Conservation (phyloP, 2,113 vertebrate genomes). For the Phainopepla nitens region DNA sequence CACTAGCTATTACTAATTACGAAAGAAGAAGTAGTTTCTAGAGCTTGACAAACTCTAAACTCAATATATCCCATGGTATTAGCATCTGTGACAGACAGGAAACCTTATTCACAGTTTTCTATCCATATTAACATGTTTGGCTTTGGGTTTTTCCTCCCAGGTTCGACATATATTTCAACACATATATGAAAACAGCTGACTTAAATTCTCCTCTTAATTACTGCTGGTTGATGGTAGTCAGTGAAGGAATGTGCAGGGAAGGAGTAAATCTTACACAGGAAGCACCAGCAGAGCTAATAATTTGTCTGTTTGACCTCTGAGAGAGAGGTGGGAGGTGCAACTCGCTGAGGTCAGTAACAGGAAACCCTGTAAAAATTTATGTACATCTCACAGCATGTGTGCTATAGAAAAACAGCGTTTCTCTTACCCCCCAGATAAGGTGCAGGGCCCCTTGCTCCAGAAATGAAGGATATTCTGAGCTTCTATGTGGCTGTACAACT, state of each 20-base stretch:
- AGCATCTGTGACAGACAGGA: neutral
- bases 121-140: neutral
- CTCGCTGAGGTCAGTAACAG: neutral
- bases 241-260: neutral
- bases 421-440: neutral
- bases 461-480: neutral
- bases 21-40: neutral
- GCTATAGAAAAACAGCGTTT: neutral
- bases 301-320: neutral
- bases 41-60: neutral
- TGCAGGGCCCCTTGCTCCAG: neutral
- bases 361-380: neutral
- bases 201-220: neutral
- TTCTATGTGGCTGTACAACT: neutral
- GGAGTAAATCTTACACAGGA: neutral
- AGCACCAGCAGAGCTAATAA: neutral
- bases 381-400: neutral
- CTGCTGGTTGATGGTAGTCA: neutral
- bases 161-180: neutral
- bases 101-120: neutral
- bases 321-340: neutral
- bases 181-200: neutral
- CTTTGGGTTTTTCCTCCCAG: neutral
- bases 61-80: neutral
- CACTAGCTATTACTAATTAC: neutral